phyloP scores from a whole-genome alignment of 1,140 invertebrate species.

The Trichomalopsis sarcophagae region DNA sequence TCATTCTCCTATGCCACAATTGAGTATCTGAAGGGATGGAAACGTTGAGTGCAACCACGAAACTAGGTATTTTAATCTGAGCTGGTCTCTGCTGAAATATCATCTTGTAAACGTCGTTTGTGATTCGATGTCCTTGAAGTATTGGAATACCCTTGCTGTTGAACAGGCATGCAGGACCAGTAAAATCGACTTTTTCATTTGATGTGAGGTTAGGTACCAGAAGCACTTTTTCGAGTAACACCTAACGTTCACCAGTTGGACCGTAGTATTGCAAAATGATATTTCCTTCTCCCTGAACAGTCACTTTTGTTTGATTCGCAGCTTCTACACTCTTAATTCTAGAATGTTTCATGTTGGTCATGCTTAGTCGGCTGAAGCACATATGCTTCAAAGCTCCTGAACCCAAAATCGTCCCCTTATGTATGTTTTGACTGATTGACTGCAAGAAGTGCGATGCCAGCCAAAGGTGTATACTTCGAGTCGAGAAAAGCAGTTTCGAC shows the following conservation, averaged over 20 bases:
- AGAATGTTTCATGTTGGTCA: not conserved
- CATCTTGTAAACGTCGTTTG: not conserved
- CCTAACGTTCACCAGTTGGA: not conserved
- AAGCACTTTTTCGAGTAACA: not conserved
- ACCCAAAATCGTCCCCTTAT: not conserved
- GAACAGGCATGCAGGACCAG: not conserved
- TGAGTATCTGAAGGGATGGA: not conserved
- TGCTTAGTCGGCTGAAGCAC: not conserved
- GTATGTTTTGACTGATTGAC: not conserved
- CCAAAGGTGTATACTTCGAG: not conserved
- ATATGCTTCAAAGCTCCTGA: not conserved
- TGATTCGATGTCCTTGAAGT: not conserved
- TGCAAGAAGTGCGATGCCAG: not conserved
- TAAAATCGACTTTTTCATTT: not conserved
- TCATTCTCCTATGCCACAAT: not conserved
- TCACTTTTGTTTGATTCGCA: not conserved
- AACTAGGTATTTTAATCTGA: not conserved
- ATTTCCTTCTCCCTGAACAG: not conserved
- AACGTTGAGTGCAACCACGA: not conserved
- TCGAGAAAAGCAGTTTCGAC: not conserved
- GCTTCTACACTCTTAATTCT: not conserved
- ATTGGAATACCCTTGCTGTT: not conserved
- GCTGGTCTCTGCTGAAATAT: not conserved
- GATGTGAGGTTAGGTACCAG: not conserved
- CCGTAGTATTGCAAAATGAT: not conserved